These are phyloP conservation scores for Chloroceryle amazona DNA, from an alignment of 2,797 vertebrate genomes.

Conservation along the genomic window DNA sequence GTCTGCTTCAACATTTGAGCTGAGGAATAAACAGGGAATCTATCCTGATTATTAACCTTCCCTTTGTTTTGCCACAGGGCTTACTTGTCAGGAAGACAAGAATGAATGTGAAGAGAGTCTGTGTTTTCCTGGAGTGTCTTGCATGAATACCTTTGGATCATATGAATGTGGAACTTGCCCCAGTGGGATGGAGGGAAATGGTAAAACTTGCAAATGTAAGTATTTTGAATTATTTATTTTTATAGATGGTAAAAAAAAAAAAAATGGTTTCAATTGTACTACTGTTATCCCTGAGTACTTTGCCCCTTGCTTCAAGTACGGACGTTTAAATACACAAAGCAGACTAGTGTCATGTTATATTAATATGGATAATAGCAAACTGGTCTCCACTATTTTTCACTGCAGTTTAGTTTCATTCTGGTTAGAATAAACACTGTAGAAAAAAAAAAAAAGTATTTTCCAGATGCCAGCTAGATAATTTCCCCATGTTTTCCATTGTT, in stretches of 20 bases:
- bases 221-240: neutral
- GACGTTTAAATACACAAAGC: neutral
- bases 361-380: neutral
- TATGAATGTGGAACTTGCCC: conserved; percentile 84
- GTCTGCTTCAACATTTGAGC: neutral
- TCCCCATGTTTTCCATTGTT: neutral
- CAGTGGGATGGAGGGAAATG: conserved; percentile 83
- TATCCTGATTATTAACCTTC: conserved; percentile 43
- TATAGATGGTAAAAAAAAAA: neutral
- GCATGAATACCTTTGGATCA: conserved; percentile 84
- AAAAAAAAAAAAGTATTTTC: neutral
- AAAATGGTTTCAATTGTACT: neutral
- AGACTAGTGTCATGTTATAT: neutral
- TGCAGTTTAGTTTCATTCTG: neutral
- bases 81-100: conserved; percentile 82
- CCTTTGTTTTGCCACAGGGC: conserved; percentile 73
- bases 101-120: conserved; percentile 83
- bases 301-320: neutral
- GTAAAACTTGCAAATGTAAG: conserved; percentile 82
- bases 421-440: neutral
- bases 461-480: neutral
- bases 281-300: neutral
- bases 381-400: neutral
- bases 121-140: conserved; percentile 82
- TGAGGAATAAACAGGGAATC: conserved; percentile 28